Base-by-base conservation (phyloP, 1,140 invertebrate genomes). In the Drosophila sulfurigaster region DNA sequence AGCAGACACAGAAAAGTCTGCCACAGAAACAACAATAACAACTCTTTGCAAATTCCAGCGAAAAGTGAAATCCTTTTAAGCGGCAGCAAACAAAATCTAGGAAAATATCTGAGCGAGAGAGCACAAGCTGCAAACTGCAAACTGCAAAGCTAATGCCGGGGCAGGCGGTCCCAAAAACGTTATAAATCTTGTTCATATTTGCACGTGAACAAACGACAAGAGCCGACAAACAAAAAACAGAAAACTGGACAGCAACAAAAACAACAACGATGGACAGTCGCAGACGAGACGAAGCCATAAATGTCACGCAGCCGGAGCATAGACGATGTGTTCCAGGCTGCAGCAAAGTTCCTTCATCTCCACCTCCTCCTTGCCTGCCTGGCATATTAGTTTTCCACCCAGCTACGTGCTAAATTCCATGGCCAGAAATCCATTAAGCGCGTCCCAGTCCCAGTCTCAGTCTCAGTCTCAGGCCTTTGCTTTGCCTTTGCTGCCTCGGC, bases 171-270 rank as follows among this genome's bases (percentile, higher is more conserved):
- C 68, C 85, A 56, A 78, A 87, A 89, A 72, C 20, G 81, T 88
- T 85, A 88, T 88, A 89, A 88, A 88, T 88, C 83, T 88, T 88
- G 85, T 89, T 88, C 80, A 87, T 87, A 87, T 87, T 87, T 87
- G 77, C 85, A 89, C 83, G 83, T 83, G 83, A 87, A 88, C 56
- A 57, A 67, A 62, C 54, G 6, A 25, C 28, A 38, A 20, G 20
- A 25, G 38, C 69, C 30, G 30, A 54, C 63, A 59, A 52, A 51
- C 38, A 64, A 38, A 43, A 43, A 51, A 16, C 10, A 30, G 65
- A 60, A 57, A 35, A 54, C 16, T 38, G 63, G 63, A 30, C 69
- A 3, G 8, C n/a, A 58, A 35, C 45, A 5, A 28, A 4, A 45
- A 25, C 20, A 11, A 30, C 45, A 62, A 32, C 30, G 10, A 35